Evolutionary conservation across 2,113 vertebrate genomes (phyloP).

Genomic region (Pseudorasbora parva): DNA sequence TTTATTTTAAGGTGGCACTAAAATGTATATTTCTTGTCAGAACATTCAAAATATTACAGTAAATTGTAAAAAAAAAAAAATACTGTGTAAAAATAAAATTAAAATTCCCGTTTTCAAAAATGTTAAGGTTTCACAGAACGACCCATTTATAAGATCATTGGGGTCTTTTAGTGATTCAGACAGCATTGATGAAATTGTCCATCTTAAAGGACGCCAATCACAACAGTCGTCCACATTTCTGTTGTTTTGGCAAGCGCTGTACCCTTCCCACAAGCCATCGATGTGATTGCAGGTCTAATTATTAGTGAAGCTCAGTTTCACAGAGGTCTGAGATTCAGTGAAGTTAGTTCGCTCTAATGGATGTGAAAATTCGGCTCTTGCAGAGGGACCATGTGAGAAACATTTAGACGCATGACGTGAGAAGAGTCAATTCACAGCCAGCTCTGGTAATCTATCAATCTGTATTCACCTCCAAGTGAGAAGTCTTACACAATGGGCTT

Average conservation of each 20-base stretch:
- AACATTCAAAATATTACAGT: not conserved
- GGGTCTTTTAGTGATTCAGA: not conserved
- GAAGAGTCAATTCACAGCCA: slow-evolving; percentile 11
- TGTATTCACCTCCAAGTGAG: slow-evolving; percentile 37
- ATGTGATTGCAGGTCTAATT: slow-evolving; percentile 32
- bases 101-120: not conserved
- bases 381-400: slow-evolving; percentile 27
- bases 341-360: not conserved
- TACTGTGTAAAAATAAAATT: too few species aligned
- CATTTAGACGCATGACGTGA: slow-evolving; percentile 6
- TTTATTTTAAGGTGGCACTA: not conserved
- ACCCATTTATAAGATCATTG: not conserved
- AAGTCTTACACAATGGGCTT: slow-evolving; percentile 26
- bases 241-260: not conserved
- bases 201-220: slow-evolving; percentile 18
- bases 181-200: not conserved
- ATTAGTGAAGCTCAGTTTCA: slow-evolving; percentile 20
- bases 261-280: slow-evolving; percentile 22
- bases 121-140: not conserved
- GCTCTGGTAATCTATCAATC: slow-evolving; percentile 44
- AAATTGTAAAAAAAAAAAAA: not conserved
- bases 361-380: not conserved
- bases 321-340: not conserved
- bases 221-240: slow-evolving; percentile 21
- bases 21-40: not conserved